phyloP scores from a whole-genome alignment of 2,113 vertebrate species.

The Apodemus speciosus region DNA sequence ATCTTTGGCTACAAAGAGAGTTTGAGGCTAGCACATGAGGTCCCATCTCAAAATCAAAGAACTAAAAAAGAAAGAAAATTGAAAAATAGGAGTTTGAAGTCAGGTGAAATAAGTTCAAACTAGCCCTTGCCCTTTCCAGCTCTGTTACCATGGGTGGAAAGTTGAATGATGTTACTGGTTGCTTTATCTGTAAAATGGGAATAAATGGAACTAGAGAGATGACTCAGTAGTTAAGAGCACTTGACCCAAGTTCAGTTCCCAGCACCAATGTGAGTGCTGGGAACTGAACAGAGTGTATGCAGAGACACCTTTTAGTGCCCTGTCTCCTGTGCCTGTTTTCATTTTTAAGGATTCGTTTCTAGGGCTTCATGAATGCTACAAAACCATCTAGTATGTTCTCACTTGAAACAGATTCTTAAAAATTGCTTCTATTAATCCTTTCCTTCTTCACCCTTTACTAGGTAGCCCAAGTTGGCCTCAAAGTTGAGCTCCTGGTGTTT shows the following conservation, averaged over 20 bases:
- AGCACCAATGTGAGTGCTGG: no score
- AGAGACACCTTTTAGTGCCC: neutral
- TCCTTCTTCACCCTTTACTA: neutral
- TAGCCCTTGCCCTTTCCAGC: neutral
- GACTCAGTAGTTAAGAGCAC: neutral
- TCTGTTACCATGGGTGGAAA: neutral
- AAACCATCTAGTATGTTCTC: constrained; percentile 46
- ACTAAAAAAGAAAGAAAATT: neutral
- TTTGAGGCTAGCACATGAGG: neutral
- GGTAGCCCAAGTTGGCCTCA: neutral
- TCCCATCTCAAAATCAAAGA: neutral
- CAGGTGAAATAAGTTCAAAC: neutral
- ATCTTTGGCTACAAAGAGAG: neutral
- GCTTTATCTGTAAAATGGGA: neutral
- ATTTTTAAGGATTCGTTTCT: neutral
- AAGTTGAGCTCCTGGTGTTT: neutral
- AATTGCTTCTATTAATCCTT: neutral
- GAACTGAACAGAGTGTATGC: neutral
- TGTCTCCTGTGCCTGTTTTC: neutral
- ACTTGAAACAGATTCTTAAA: constrained; percentile 23
- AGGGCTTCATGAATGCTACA: neutral
- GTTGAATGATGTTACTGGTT: neutral
- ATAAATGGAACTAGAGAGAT: neutral
- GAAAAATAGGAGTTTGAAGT: constrained; percentile 1
- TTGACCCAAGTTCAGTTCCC: neutral